Evolutionary conservation across 2,113 vertebrate species (phyloP), one percentile per base, ranked within the genome.

Genomic region (Vicugna pacos): DNA sequence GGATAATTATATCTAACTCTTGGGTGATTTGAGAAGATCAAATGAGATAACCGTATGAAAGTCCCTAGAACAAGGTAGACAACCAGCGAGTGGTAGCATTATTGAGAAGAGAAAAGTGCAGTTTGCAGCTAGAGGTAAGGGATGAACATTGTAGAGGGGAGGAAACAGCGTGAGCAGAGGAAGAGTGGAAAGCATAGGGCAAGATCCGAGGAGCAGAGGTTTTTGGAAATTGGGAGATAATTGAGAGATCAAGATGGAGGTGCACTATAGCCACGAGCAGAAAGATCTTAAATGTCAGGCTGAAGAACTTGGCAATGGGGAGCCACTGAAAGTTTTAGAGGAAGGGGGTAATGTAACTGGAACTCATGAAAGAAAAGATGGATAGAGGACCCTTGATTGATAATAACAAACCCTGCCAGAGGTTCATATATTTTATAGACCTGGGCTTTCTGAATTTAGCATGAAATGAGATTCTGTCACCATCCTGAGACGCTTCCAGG

Each of bases 201-300:
- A 54, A 64, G n/a, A 69, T 42, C 32, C 12, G n/a, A n/a, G 20
- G 46, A 48, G 4, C 8, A 5, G 54, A 84, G 60, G 19, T 22
- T 14, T 35, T 60, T 19, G 16, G 46, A 85, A 48, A 10, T 20
- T 19, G 80, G 15, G 30, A 38, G 64, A 42, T 50, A 32, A 56
- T 15, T 32, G n/a, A 8, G 26, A 50, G 26, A 65, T 56, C 87
- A 73, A 48, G 42, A 24, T 65, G 35, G 16, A 86, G 80, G 26
- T 12, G n/a, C 10, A 12, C 1, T 16, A 12, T 12, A 22, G 87
- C 52, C 35, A 8, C 35, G 4, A 1, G 54, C 0, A 1, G 17
- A 42, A 75, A 50, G 56, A 50, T 20, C 32, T 38, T 65, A 26
- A 73, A 6, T 0, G 22, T 69, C 81, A 75, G 24, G 48, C 73